A percentile compares a stretch with the other conserved stretches of the same genome.
These are phyloP conservation scores for Tachycineta bicolor DNA, from an alignment of 2,113 vertebrate species.

Conservation along the genomic window DNA sequence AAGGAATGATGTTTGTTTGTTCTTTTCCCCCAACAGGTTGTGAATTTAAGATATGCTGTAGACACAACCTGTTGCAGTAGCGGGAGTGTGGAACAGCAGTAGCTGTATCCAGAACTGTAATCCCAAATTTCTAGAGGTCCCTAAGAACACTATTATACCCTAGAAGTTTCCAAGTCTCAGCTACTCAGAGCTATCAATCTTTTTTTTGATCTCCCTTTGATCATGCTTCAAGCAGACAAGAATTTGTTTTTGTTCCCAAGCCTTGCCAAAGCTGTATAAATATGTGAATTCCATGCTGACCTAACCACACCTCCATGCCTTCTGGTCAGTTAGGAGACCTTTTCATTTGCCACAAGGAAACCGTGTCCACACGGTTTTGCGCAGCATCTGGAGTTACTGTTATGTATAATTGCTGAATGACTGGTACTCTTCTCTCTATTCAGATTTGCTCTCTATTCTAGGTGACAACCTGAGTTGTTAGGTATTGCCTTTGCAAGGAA, in stretches of 20 bases:
- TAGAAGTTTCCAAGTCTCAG: neutral
- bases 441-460: neutral
- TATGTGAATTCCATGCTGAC: neutral
- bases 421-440: neutral
- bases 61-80: neutral
- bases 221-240: neutral
- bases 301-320: neutral
- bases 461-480: neutral
- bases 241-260: neutral
- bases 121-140: neutral
- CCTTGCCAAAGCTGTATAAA: neutral
- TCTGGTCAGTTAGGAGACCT: neutral
- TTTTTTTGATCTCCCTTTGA: neutral
- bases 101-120: neutral
- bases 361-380: neutral
- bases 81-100: rapidly evolving
- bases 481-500: neutral
- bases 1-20: neutral
- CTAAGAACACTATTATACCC: neutral
- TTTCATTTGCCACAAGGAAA: neutral
- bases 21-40: rapidly evolving
- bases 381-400: neutral
- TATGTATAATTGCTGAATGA: neutral
- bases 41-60: neutral
- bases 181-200: neutral